These are phyloP conservation scores for Mesaphorura yosii DNA, from an alignment of 1,140 invertebrate species.

Conservation along the genomic window DNA sequence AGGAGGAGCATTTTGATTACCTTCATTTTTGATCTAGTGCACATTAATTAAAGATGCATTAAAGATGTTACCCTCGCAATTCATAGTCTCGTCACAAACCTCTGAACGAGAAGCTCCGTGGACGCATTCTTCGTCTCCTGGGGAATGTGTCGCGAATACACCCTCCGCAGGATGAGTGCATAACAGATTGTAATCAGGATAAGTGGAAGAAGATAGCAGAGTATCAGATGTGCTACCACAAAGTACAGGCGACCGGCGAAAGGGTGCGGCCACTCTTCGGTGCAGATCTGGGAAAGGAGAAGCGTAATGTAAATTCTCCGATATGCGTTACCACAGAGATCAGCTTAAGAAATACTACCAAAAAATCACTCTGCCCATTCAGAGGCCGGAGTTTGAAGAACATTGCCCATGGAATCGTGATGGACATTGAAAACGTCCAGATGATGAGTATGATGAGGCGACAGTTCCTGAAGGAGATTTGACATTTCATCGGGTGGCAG, in stretches of 20 bases:
- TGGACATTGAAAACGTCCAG: slow-evolving; percentile 38
- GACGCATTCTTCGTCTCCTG: slow-evolving; percentile 32
- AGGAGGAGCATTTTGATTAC: slow-evolving; percentile 94
- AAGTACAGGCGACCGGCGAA: slow-evolving; percentile 37
- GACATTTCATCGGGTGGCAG: slow-evolving; percentile 41
- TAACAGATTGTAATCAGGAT: slow-evolving; percentile 41
- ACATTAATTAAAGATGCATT: no score
- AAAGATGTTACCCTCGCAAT: no score
- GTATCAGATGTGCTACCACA: slow-evolving; percentile 41
- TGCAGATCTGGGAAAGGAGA: slow-evolving; percentile 27
- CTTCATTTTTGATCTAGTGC: slow-evolving; percentile 79
- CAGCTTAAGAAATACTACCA: slow-evolving; percentile 20
- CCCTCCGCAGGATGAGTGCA: slow-evolving; percentile 36
- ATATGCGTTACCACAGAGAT: no score
- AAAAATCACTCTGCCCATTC: slow-evolving; percentile 16
- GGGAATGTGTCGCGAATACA: slow-evolving; percentile 34
- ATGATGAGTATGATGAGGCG: slow-evolving; percentile 39
- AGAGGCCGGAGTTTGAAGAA: slow-evolving; percentile 37
- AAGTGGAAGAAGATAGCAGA: slow-evolving; percentile 40
- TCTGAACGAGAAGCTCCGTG: slow-evolving; percentile 28
- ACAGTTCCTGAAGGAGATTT: slow-evolving; percentile 38
- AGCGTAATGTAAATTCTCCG: no score
- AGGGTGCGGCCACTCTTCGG: slow-evolving; percentile 36
- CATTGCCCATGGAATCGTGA: slow-evolving; percentile 43
- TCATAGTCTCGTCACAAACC: no score